Percentiles rank a stretch among this genome's conserved stretches.
phyloP scores from a whole-genome alignment of 1,140 invertebrate species.

The Drosophila serrata region DNA sequence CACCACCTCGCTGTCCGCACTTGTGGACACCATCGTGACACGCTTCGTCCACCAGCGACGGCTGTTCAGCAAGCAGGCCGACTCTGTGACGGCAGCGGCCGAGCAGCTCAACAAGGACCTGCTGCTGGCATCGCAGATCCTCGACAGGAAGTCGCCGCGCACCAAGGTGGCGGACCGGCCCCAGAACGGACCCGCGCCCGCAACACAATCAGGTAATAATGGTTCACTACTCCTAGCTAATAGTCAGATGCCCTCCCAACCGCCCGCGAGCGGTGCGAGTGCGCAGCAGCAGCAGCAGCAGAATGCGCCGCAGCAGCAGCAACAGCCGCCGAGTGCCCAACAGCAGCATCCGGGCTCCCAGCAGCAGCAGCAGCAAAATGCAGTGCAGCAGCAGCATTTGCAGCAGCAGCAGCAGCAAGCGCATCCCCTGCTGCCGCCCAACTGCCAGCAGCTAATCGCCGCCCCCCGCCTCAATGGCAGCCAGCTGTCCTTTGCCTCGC shows the following conservation, averaged over 20 bases:
- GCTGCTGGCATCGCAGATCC: constrained; percentile 91
- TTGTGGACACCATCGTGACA: constrained; percentile 95
- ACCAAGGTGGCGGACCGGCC: constrained; percentile 91
- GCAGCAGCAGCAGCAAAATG: constrained; percentile 55
- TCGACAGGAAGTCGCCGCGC: constrained; percentile 93
- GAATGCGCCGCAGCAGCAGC: constrained; percentile 60
- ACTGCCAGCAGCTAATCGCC: constrained; percentile 80
- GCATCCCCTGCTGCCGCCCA: constrained; percentile 54
- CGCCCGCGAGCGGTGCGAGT: constrained; percentile 48
- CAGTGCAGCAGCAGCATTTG: constrained; percentile 42
- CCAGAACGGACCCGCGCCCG: constrained; percentile 76
- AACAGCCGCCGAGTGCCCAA: constrained; percentile 39
- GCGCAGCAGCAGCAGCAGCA: constrained; percentile 67
- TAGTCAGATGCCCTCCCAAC: constrained; percentile 72
- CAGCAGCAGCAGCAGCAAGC: constrained; percentile 49
- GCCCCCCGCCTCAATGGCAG: constrained; percentile 80
- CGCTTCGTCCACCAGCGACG: constrained; percentile 93
- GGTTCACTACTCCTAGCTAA: constrained; percentile 85
- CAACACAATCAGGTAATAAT: constrained; percentile 88
- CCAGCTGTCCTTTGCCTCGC: constrained; percentile 79
- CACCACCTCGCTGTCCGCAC: constrained; percentile 91
- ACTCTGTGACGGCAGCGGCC: constrained; percentile 90
- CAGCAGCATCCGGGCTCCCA: constrained; percentile 51
- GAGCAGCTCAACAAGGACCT: constrained; percentile 94
- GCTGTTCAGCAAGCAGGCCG: constrained; percentile 91